Evolutionary conservation across 2,797 vertebrate species (phyloP).

Genomic region (Scomberomorus guttatus): DNA sequence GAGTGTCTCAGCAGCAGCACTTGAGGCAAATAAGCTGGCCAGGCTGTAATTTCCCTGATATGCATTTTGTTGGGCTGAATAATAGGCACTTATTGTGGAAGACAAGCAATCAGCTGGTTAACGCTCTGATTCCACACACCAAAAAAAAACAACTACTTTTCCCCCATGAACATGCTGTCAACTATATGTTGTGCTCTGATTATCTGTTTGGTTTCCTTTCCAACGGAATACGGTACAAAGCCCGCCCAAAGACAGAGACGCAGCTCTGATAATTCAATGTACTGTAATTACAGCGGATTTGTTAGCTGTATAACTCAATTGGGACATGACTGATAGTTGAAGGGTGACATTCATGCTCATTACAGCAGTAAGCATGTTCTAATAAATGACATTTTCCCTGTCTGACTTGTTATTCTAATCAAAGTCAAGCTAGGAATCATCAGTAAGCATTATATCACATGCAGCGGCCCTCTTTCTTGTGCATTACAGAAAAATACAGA

Average conservation of each 20-base stretch:
- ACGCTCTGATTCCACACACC: conserved; percentile 11
- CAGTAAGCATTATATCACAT: not conserved
- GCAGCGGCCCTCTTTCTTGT: conserved; percentile 1
- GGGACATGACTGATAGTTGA: conserved; percentile 40
- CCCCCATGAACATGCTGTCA: conserved; percentile 1
- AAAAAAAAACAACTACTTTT: conserved; percentile 17
- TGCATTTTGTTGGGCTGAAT: conserved; percentile 68
- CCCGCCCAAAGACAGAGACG: conserved; percentile 8
- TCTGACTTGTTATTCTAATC: conserved; percentile 37
- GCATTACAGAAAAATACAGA: not conserved
- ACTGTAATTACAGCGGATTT: conserved; percentile 50
- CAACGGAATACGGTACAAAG: not conserved
- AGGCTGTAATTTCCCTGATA: conserved; percentile 64
- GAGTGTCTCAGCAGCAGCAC: conserved; percentile 61
- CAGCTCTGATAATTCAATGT: conserved; percentile 38
- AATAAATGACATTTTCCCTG: conserved; percentile 48
- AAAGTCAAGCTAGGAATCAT: conserved; percentile 37
- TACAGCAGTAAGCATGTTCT: conserved; percentile 45
- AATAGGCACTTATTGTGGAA: conserved; percentile 58
- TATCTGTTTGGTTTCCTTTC: not conserved
- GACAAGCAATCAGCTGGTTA: conserved; percentile 59
- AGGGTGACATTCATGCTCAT: conserved; percentile 55
- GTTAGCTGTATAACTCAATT: conserved; percentile 42
- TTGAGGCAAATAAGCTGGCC: conserved; percentile 63
- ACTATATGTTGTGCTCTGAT: not conserved